These are phyloP conservation scores for Bombylius discolor DNA, from an alignment of 2,888 invertebrate species.

Conservation along the genomic window DNA sequence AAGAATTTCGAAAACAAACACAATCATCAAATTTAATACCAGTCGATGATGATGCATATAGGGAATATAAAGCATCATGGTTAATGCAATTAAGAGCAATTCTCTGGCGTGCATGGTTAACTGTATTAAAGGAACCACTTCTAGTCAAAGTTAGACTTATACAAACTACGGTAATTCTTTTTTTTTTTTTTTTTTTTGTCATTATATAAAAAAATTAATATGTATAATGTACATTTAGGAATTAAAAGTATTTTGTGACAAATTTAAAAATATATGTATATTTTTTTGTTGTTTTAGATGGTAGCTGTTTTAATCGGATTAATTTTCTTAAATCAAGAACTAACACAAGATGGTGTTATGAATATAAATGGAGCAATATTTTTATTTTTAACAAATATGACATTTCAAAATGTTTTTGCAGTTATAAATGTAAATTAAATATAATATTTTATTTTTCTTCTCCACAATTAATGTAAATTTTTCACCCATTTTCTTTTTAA, in stretches of 20 bases:
- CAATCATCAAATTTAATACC: constrained; percentile 15
- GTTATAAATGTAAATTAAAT: constrained; percentile 62
- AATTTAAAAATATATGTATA: no score
- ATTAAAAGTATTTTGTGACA: not conserved
- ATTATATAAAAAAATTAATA: no score
- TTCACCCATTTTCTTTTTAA: not conserved
- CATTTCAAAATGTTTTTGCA: constrained; percentile 89
- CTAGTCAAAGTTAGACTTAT: constrained; percentile 76
- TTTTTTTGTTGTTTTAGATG: constrained; percentile 46
- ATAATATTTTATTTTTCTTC: not conserved
- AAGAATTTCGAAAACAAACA: constrained; percentile 22
- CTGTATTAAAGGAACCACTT: constrained; percentile 79
- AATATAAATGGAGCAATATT: constrained; percentile 90
- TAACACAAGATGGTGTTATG: constrained; percentile 80
- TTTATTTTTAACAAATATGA: constrained; percentile 81
- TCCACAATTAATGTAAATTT: not conserved
- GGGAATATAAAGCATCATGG: constrained; percentile 70
- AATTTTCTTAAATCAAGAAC: constrained; percentile 70
- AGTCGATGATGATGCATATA: constrained; percentile 8
- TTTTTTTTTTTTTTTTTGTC: no score
- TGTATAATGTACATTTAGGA: not conserved
- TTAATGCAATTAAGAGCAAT: constrained; percentile 78
- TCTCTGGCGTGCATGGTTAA: constrained; percentile 81
- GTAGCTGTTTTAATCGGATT: constrained; percentile 76
- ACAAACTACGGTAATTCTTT: constrained; percentile 78